These are phyloP conservation scores for Phaedon cochleariae DNA, from an alignment of 2,888 invertebrate genomes.

Conservation along the genomic window DNA sequence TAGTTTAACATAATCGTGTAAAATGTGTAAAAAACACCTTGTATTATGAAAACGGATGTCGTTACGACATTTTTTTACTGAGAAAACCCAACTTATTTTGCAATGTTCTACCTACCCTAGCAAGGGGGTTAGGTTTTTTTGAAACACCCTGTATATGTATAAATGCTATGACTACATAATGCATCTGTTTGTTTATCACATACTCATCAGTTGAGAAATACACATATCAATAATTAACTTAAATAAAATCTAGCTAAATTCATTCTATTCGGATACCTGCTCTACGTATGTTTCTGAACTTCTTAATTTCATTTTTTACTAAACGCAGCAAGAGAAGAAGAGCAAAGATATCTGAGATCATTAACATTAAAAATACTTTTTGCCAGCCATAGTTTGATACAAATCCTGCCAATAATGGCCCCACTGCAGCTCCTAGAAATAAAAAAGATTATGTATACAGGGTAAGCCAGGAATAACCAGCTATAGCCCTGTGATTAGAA, in stretches of 20 bases:
- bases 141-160: too few relatives aligned
- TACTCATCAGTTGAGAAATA: neutral
- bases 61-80: too few relatives aligned
- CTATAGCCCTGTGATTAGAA: too few relatives aligned
- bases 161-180: constrained; percentile 11
- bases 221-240: neutral
- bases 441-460: constrained; percentile 17
- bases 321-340: constrained; percentile 72
- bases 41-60: too few relatives aligned
- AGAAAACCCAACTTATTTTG: too few relatives aligned
- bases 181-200: constrained; percentile 7
- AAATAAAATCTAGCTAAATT: constrained; percentile 1
- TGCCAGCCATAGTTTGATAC: constrained; percentile 81
- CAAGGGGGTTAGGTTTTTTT: too few relatives aligned
- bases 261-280: constrained; percentile 41
- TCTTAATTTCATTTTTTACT: constrained; percentile 61
- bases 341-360: constrained; percentile 81
- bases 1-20: too few relatives aligned
- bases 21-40: too few relatives aligned
- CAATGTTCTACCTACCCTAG: too few relatives aligned
- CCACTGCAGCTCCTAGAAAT: constrained; percentile 84
- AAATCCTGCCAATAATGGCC: constrained; percentile 88
- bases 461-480: too few relatives aligned
- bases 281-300: constrained; percentile 41
- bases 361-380: constrained; percentile 91